Evolutionary conservation across 2,797 vertebrate species (phyloP), one percentile per base, ranked within the genome.

Genomic region (Neostethus bicornis): DNA sequence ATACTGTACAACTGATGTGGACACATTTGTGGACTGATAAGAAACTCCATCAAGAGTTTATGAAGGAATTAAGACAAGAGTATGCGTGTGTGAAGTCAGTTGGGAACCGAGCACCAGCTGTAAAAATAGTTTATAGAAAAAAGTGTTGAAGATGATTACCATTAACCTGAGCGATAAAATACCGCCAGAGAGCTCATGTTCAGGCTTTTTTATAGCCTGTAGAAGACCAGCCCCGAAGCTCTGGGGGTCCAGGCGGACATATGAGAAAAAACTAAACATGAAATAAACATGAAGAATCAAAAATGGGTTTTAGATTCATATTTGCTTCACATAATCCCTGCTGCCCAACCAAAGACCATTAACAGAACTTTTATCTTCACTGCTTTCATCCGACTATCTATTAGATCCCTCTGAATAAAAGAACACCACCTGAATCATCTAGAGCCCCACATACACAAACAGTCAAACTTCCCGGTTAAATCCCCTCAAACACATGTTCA

Each of bases 51-150:
- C 65, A 48, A 48, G 48, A 44, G 8, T 73, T 78, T 59, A 75
- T 67, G 49, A 64, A 34, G 56, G 64, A 58, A 58, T 67, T 52
- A 72, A 51, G 37, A 64, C 3, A 1, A 39, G 47, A 37, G 60
- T 47, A 58, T 66, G 51, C 13, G 54, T 14, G 13, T 50, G 35
- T 21, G 34, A 29, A 38, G 63, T 34, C 56, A 35, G 59, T 34
- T 21, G 74, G 71, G 68, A 77, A 43, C 49, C 8, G 37, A 64
- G 70, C 49, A 51, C 54, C 61, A 57, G 66, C 70, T 74, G 75
- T 84, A 74, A 80, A 80, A 70, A 64, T 76, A 64, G 37, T 80
- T 80, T 76, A 80, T 66, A 68, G 75, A 45, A 60, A n/a, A n/a
- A n/a, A 66, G 66, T 78, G 80, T 76, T 70, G 76, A 61, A 68